These are phyloP conservation scores for Cheilosia scutellata DNA, from an alignment of 2,888 invertebrate species.

Conservation along the genomic window DNA sequence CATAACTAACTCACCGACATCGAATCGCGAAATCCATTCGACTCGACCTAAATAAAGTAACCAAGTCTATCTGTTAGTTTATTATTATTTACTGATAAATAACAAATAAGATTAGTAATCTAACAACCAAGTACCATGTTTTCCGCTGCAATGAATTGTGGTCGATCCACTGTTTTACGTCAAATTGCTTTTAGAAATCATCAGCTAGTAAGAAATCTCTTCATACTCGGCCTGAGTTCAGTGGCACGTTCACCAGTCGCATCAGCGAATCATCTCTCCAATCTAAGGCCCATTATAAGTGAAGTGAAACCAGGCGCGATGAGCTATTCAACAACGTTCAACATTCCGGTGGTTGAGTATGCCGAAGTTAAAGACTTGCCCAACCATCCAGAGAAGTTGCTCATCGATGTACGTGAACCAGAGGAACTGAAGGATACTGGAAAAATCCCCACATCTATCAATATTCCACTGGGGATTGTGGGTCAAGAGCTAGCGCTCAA, in stretches of 20 bases:
- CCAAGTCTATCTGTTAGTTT: slow-evolving; percentile 12
- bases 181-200: slow-evolving; percentile 34
- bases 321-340: slow-evolving; percentile 18
- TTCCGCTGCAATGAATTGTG: slow-evolving; percentile 17
- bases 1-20: slow-evolving; percentile 36
- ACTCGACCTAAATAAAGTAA: slow-evolving; percentile 6
- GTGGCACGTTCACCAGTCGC: slow-evolving; percentile 24
- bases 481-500: slow-evolving; percentile 77
- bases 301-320: slow-evolving; percentile 13
- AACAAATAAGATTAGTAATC: background rate
- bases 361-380: slow-evolving; percentile 84
- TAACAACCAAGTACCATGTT: slow-evolving; percentile 5
- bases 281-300: slow-evolving; percentile 12
- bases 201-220: slow-evolving; percentile 38
- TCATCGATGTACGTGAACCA: slow-evolving; percentile 92
- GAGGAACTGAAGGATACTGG: slow-evolving; percentile 89
- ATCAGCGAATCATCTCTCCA: background rate
- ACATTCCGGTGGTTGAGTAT: slow-evolving; percentile 77
- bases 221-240: slow-evolving; percentile 48
- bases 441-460: slow-evolving; percentile 89
- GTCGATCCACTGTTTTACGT: slow-evolving; percentile 31
- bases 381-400: slow-evolving; percentile 85
- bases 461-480: slow-evolving; percentile 88
- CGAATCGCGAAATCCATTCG: background rate
- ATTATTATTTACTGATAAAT: background rate